Evolutionary conservation across 2,888 invertebrate species (phyloP), one percentile per base, ranked within the genome.

Genomic region (Meghimatium bilineatum): DNA sequence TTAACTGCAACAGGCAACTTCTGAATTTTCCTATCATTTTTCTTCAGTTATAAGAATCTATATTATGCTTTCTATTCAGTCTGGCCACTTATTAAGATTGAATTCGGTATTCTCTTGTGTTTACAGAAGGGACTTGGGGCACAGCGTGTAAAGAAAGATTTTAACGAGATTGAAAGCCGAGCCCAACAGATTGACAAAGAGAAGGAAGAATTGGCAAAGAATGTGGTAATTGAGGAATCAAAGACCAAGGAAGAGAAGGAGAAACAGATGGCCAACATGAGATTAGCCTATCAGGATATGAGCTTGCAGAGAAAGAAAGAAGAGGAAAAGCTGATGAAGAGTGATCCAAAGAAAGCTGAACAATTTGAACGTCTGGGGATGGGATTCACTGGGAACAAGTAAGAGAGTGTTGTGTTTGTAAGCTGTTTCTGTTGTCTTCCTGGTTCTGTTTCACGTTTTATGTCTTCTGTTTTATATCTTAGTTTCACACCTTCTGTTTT

Each of bases 311-410:
- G 96, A 86, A 93, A 94, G 87, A 96, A 96, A 90, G 95, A 96
- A 86, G 96, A 96, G 89, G 96, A 96, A 83, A 95, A 96, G 92
- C 90, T 96, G 84, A 96, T 96, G 91, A 95, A 95, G 74, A 94
- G 95, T 84, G 97, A 97, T 94, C 97, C 97, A 0, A 95, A 95
- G 87, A 98, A 97, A 94, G 97, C 97, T 3, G 96, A 96, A 88
- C 97, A 97, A 94, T 95, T 97, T 90, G 98, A 99, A 94, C 95
- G 99, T 78, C 95, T 99, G 75, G 99, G 99, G 90, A 98, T 99
- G 97, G 98, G 93, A 44, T 90, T 89, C 86, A 88, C 87, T 71
- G 90, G 90, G 29, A 88, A 88, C 75, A 91, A 90, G 92, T 92
- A 85, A 52, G 14, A 29, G 8, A 32, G 14, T 32, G 1, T 66